Evolutionary conservation across 1,140 invertebrate species (phyloP).

Genomic region (Chelonus insularis): DNA sequence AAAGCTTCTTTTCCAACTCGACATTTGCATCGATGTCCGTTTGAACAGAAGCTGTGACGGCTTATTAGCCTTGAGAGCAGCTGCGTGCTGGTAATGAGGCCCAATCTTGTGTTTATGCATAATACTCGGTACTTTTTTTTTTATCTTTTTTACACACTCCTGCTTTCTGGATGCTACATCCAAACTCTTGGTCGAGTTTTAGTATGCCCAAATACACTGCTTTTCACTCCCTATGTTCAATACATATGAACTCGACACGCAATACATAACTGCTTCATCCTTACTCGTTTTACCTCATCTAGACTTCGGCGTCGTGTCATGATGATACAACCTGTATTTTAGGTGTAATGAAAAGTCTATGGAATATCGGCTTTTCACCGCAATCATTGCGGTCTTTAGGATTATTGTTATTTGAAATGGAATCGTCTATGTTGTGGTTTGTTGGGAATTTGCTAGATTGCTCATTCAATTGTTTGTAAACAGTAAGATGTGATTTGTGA

Average conservation of each 20-base stretch:
- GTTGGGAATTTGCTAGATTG: too few species aligned
- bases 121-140: slow-evolving; percentile 35
- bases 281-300: slow-evolving; percentile 34
- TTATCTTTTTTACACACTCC: slow-evolving; percentile 6
- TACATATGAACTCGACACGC: slow-evolving; percentile 19
- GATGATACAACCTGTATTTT: slow-evolving; percentile 2
- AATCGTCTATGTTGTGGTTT: too few species aligned
- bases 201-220: neutral
- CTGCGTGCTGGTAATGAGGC: slow-evolving; percentile 58
- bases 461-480: too few species aligned
- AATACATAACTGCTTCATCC: slow-evolving; percentile 45
- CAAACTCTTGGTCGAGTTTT: neutral
- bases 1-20: slow-evolving; percentile 3
- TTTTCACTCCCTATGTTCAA: neutral
- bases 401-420: too few species aligned
- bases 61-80: slow-evolving; percentile 56
- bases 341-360: slow-evolving; percentile 10
- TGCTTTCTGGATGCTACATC: neutral
- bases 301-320: too few species aligned
- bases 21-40: slow-evolving; percentile 36
- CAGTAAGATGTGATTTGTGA: too few species aligned
- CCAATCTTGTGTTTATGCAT: slow-evolving; percentile 49
- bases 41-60: slow-evolving; percentile 56
- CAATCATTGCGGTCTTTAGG: neutral
- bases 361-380: neutral